Evolutionary conservation across 2,888 invertebrate species (phyloP), one percentile per base, ranked within the genome.

Genomic region (Glyphotaelius pellucidus): DNA sequence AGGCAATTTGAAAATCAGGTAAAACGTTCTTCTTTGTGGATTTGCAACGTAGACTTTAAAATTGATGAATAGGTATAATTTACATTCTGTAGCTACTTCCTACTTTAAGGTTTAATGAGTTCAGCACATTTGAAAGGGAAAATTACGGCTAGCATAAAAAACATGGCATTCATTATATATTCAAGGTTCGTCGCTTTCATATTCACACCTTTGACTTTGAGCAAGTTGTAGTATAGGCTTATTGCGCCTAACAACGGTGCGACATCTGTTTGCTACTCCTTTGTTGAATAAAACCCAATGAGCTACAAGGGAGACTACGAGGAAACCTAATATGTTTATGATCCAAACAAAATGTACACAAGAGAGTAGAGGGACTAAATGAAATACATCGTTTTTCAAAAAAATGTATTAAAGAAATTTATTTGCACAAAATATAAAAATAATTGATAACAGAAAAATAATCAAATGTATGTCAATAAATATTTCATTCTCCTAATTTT

Each of bases 161-260:
- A 4, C 14, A n/a, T 5, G 85, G 19, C 67, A 19, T 9, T 87
- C 87, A 52, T 67, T 31, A 87, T 3, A n/a, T 87, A 87, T 52
- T 87, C 87, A 87, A 87, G 87, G 35, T 32, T 87, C 35, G 31
- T 31, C 52, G 35, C 87, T 32, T 87, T 85, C 38, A 32, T 32
- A 32, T 81, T 81, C 81, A 81, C 81, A 81, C 81, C 5, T 81
- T 81, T 32, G 81, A 32, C 32, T 30, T 81, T 81, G 12, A 30
- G 14, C 30, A 2, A 15, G 81, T 81, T 81, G 32, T 81, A 14
- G 14, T 31, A 19, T 81, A 81, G 12, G 31, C 81, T 7, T 32
- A 15, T 7, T 4, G 32, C 30, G 30, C 32, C 32, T 19, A 81
- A 81, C 12, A 31, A 31, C 5, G 67, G 25, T 25, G 67, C 25